phyloP scores from a whole-genome alignment of 2,113 vertebrate species.

The Cariama cristata region DNA sequence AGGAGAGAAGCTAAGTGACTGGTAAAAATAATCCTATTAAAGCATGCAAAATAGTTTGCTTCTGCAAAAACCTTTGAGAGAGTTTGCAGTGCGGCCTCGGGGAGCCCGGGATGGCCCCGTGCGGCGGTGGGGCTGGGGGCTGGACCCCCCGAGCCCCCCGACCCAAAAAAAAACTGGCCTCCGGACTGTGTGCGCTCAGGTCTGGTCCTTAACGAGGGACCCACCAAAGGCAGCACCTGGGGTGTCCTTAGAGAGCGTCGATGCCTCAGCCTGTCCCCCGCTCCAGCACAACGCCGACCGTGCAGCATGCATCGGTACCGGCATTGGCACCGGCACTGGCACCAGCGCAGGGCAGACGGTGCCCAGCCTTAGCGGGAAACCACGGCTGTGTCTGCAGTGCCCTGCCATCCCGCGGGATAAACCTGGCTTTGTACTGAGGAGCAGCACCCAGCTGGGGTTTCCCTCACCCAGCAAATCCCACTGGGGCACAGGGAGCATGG shows the following conservation, averaged over 20 bases:
- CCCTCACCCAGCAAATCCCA: not conserved
- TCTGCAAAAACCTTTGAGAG: not conserved
- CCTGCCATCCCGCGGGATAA: not conserved
- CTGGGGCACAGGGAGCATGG: accelerated
- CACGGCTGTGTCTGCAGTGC: accelerated
- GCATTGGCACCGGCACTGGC: not conserved
- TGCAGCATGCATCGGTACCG: accelerated
- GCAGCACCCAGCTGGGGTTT: not conserved
- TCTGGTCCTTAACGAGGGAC: not conserved
- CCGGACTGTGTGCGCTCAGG: not conserved
- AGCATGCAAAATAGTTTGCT: not conserved
- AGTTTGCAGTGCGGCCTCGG: accelerated
- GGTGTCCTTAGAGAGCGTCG: accelerated
- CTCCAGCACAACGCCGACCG: accelerated
- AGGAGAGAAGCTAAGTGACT: not conserved
- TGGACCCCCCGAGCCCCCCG: accelerated
- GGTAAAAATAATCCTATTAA: not conserved
- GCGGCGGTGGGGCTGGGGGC: not conserved
- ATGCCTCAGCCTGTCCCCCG: not conserved
- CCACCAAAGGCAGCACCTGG: not conserved
- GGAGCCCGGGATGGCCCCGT: not conserved
- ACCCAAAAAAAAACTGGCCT: too few relatives aligned
- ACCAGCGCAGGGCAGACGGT: not conserved
- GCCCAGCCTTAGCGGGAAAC: not conserved
- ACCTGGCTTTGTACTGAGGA: not conserved